A percentile compares a stretch with the other conserved stretches of the same genome.
Conservation (phyloP, 2,888 invertebrate species). For the Luperina testacea region DNA sequence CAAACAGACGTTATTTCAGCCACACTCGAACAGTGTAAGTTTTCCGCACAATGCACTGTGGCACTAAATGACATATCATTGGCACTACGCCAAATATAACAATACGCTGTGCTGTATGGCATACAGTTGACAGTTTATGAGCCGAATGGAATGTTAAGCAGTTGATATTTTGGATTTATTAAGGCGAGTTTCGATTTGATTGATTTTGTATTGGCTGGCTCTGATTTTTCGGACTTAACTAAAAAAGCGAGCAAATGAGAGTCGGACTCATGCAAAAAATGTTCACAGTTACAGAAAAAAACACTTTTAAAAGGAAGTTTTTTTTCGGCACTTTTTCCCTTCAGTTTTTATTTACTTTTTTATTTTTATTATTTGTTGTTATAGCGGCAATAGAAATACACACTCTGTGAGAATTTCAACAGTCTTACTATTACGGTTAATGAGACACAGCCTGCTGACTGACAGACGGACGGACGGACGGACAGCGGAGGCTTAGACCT, state of each 20-base stretch:
- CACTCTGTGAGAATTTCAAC: too few species aligned
- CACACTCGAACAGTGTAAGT: constrained; percentile 24
- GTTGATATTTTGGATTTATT: constrained; percentile 49
- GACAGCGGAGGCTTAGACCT: not conserved
- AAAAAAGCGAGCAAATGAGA: not conserved
- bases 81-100: constrained; percentile 54
- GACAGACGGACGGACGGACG: not conserved
- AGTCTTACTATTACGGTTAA: too few species aligned
- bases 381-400: too few species aligned
- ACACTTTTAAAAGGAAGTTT: too few species aligned
- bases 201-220: not conserved
- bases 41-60: constrained; percentile 35
- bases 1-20: constrained; percentile 36
- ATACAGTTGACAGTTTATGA: constrained; percentile 55
- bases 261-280: fast-evolving
- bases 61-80: constrained; percentile 55
- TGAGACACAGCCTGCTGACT: too few species aligned
- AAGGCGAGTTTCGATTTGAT: constrained; percentile 42
- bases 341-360: too few species aligned
- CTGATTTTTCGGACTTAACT: not conserved
- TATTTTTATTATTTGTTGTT: too few species aligned
- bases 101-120: constrained; percentile 35
- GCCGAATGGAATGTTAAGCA: constrained; percentile 61
- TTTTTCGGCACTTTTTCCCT: too few species aligned
- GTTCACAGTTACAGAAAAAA: too few species aligned